These are phyloP conservation scores for Mastomys coucha DNA, from an alignment of 2,113 vertebrate genomes.

Conservation along the genomic window DNA sequence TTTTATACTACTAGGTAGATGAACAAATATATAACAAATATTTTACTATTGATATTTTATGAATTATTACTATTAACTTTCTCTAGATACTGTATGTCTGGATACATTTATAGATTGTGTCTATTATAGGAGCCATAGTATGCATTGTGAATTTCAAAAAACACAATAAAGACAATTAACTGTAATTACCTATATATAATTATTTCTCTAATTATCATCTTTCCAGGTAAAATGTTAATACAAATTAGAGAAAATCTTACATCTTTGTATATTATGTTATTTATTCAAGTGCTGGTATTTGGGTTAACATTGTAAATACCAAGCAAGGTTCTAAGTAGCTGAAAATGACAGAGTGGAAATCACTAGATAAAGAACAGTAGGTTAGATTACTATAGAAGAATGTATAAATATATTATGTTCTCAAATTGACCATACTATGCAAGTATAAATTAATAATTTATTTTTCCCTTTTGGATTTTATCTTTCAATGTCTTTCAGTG, in stretches of 20 bases:
- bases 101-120: not conserved
- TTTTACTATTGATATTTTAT: not conserved
- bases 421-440: not conserved
- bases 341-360: not conserved
- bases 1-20: not conserved
- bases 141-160: not conserved
- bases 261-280: not conserved
- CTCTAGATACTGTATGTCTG: not conserved
- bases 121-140: not conserved
- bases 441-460: not conserved
- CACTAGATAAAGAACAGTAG: not conserved
- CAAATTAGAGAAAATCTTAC: not conserved
- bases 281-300: not conserved
- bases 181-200: not conserved
- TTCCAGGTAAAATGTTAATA: not conserved
- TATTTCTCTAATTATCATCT: not conserved
- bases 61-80: slow-evolving; percentile 13
- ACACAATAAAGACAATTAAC: not conserved
- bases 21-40: not conserved
- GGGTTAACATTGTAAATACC: not conserved
- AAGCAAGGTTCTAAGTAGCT: not conserved
- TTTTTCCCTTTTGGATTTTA: not conserved
- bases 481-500: not conserved
- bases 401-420: not conserved
- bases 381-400: not conserved